These are phyloP conservation scores for Hypomesus transpacificus DNA, from an alignment of 2,113 vertebrate species.

Conservation along the genomic window DNA sequence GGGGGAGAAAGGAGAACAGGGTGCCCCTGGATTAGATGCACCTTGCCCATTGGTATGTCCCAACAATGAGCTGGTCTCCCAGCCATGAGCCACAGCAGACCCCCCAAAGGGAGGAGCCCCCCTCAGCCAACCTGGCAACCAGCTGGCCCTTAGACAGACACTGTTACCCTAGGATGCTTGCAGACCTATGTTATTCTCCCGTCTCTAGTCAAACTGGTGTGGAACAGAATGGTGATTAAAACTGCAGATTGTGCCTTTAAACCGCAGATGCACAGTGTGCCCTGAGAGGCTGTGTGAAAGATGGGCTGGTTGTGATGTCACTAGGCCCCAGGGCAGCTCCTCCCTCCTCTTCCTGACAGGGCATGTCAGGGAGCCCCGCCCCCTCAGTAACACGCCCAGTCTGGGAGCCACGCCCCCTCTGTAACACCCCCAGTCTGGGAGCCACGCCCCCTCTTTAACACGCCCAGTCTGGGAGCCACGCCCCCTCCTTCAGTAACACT, in stretches of 20 bases:
- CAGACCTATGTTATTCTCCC: not conserved
- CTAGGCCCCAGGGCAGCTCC: conserved; percentile 66
- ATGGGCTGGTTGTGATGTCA: conserved; percentile 37
- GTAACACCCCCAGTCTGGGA: too few relatives aligned
- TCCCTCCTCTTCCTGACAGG: conserved; percentile 52
- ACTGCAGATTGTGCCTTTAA: not conserved
- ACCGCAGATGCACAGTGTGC: too few relatives aligned
- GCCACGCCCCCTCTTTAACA: conserved; percentile 10
- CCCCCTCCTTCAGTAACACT: conserved; percentile 81
- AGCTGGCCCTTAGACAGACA: not conserved
- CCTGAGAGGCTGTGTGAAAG: not conserved
- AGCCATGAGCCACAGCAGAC: conserved; percentile 46
- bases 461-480: conserved; percentile 71
- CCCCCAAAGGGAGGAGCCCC: conserved; percentile 71
- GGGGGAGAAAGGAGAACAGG: conserved; percentile 99
- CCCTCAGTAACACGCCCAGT: too few relatives aligned
- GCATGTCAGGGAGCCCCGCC: too few relatives aligned
- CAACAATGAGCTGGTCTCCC: conserved; percentile 66
- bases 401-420: conserved; percentile 53
- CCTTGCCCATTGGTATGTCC: conserved; percentile 99
- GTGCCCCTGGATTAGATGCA: conserved; percentile 99
- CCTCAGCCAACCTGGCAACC: conserved; percentile 50
- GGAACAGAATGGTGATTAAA: too few relatives aligned
- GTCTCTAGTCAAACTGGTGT: not conserved
- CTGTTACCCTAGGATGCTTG: not conserved